phyloP scores from a whole-genome alignment of 2,888 invertebrate species.

The Ophonus ardosiacus region DNA sequence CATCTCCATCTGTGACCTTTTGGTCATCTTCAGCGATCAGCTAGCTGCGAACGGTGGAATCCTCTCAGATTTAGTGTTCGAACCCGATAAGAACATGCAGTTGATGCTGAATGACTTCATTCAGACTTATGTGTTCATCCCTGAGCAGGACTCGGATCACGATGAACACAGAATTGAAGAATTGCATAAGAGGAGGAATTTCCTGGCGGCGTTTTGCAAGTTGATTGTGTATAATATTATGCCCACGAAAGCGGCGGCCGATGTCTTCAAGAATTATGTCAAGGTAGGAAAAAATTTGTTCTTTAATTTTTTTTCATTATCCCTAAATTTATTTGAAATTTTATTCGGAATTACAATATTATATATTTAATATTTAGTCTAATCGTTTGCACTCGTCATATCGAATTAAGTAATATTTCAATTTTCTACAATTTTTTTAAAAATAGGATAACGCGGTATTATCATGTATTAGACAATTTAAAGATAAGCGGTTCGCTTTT shows the following conservation, averaged over 20 bases:
- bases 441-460: too few species aligned
- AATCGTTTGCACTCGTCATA: too few species aligned
- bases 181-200: conserved; percentile 96
- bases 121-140: conserved; percentile 94
- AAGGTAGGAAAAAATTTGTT: conserved; percentile 79
- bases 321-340: too few species aligned
- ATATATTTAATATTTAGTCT: too few species aligned
- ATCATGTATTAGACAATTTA: too few species aligned
- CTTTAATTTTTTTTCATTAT: not conserved
- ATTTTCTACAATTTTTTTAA: too few species aligned
- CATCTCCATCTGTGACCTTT: conserved; percentile 95
- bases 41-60: conserved; percentile 77
- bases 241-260: conserved; percentile 93
- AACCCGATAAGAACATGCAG: conserved; percentile 88
- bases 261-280: conserved; percentile 98
- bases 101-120: conserved; percentile 93
- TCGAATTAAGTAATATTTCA: too few species aligned
- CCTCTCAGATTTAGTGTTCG: conserved; percentile 83
- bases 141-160: conserved; percentile 94
- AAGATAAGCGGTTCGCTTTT: too few species aligned
- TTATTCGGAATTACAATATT: too few species aligned
- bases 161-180: conserved; percentile 98
- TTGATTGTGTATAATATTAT: conserved; percentile 98
- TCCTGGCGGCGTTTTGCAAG: conserved; percentile 98
- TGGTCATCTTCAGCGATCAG: conserved; percentile 95